These are phyloP conservation scores for Diuraphis noxia DNA, from an alignment of 1,140 invertebrate species.

Conservation along the genomic window DNA sequence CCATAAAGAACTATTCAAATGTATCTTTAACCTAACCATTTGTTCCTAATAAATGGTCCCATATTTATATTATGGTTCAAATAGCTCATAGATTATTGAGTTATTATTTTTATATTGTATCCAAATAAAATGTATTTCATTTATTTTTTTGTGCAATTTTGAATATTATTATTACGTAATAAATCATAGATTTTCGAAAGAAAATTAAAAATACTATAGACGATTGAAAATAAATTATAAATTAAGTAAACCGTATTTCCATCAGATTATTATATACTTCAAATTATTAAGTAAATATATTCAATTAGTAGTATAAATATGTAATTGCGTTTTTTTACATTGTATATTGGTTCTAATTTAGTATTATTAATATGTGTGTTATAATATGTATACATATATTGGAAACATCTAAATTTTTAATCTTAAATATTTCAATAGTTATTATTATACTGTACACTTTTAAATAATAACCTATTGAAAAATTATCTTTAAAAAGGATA, in stretches of 20 bases:
- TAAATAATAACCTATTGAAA: not conserved
- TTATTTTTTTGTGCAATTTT: not conserved
- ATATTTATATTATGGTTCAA: slow-evolving; percentile 20
- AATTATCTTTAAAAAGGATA: not conserved
- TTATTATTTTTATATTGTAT: not conserved
- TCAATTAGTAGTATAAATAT: not conserved
- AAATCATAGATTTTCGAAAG: not conserved
- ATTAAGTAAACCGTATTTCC: not conserved
- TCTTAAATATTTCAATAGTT: not conserved
- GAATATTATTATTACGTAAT: not conserved
- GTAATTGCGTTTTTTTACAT: not conserved
- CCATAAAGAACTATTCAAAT: not conserved
- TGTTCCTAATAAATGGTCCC: slow-evolving; percentile 1
- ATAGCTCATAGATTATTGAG: not conserved
- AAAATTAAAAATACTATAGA: not conserved
- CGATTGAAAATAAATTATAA: not conserved
- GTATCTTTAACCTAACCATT: not conserved
- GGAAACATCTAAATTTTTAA: too few species aligned
- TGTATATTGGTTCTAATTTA: not conserved
- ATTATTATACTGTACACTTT: not conserved
- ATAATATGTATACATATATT: not conserved
- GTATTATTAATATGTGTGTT: not conserved
- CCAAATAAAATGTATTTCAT: not conserved
- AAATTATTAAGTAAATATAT: not conserved
- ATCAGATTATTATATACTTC: not conserved